These are phyloP conservation scores for Epicauta chinensis DNA, from an alignment of 1,140 invertebrate genomes.

Conservation along the genomic window DNA sequence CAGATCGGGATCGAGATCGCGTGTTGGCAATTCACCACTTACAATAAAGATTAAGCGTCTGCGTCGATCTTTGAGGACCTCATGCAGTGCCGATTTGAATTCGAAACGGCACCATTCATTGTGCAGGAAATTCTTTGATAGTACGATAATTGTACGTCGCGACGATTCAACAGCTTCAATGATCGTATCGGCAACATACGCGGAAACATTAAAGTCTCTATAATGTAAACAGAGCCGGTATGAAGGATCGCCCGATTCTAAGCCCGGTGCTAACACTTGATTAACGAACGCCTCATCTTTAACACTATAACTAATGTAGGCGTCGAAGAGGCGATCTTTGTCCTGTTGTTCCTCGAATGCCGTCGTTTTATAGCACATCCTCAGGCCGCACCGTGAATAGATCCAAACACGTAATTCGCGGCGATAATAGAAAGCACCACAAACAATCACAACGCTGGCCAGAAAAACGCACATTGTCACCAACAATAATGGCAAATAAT, in stretches of 20 bases:
- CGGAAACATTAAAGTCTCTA: conserved; percentile 75
- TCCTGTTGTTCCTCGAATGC: conserved; percentile 69
- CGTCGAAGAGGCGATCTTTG: conserved; percentile 80
- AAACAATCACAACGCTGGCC: conserved; percentile 62
- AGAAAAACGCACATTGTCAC: conserved; percentile 68
- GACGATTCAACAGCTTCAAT: conserved; percentile 86
- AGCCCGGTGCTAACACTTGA: conserved; percentile 72
- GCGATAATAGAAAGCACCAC: conserved; percentile 72
- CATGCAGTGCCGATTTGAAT: conserved; percentile 86
- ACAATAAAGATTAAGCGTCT: conserved; percentile 80
- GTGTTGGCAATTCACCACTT: conserved; percentile 73
- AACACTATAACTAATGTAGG: conserved; percentile 84
- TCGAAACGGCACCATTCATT: conserved; percentile 93
- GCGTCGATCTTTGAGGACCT: conserved; percentile 76
- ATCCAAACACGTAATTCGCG: conserved; percentile 80
- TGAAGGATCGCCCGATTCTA: conserved; percentile 67
- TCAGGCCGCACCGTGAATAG: conserved; percentile 75
- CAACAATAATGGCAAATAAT: conserved; percentile 69
- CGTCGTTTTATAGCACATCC: conserved; percentile 75
- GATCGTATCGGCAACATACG: conserved; percentile 81
- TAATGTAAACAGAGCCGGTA: conserved; percentile 83
- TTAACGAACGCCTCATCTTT: conserved; percentile 86
- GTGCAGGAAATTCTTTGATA: conserved; percentile 89
- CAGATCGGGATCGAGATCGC: conserved; percentile 84
- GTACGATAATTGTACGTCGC: conserved; percentile 79